Conservation (phyloP, 2,113 vertebrate genomes). For the Protobothrops mucrosquamatus region DNA sequence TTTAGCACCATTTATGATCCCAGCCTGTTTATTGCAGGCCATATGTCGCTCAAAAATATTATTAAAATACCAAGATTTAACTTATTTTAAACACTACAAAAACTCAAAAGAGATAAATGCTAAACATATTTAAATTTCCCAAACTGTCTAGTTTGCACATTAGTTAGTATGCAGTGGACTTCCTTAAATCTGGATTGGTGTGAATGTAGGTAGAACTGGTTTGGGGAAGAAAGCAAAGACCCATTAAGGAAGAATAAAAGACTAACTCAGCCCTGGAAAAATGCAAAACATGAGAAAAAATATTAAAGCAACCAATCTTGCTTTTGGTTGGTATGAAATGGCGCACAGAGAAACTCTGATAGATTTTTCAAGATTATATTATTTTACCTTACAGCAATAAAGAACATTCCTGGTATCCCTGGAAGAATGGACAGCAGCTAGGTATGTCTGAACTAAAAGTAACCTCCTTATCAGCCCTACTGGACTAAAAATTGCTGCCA, state of each 20-base stretch:
- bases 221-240: neutral
- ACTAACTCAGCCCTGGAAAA: neutral
- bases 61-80: neutral
- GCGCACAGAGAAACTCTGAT: neutral
- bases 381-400: neutral
- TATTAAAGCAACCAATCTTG: neutral
- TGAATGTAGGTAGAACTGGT: neutral
- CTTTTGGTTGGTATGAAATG: neutral
- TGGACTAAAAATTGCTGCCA: neutral
- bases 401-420: neutral
- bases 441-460: neutral
- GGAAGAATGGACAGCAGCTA: neutral
- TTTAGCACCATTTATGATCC: neutral
- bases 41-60: neutral
- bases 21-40: neutral
- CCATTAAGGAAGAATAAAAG: neutral
- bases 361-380: neutral
- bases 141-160: neutral
- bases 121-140: neutral
- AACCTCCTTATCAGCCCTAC: neutral
- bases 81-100: neutral
- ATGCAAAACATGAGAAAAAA: neutral
- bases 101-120: neutral
- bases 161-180: neutral
- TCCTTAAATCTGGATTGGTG: neutral